A percentile compares a stretch with the other conserved stretches of the same genome.
phyloP scores from a whole-genome alignment of 2,113 vertebrate genomes.

The Stigmatopora nigra region DNA sequence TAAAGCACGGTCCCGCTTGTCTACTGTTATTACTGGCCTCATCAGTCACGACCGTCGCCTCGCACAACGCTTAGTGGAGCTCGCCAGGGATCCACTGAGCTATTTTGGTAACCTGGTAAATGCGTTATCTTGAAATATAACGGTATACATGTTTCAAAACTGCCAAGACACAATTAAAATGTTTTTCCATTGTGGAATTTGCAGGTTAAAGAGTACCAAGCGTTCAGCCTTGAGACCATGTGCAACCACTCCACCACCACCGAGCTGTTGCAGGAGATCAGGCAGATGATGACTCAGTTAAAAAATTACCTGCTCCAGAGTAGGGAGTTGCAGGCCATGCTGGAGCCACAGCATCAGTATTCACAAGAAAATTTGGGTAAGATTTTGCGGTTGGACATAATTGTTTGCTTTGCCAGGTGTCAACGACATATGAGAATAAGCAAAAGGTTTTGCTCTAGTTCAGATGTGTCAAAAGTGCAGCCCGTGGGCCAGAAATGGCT shows the following conservation, averaged over 20 bases:
- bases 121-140: background rate
- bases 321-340: constrained; percentile 77
- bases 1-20: constrained; percentile 81
- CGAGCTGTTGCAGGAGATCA: constrained; percentile 93
- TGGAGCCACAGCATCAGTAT: constrained; percentile 71
- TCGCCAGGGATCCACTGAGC: constrained; percentile 81
- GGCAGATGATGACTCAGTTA: constrained; percentile 96
- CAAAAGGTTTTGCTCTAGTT: too few species aligned
- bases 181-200: background rate
- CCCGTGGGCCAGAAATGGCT: too few species aligned
- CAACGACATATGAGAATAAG: too few species aligned
- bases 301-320: constrained; percentile 97
- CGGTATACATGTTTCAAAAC: background rate
- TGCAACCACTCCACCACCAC: constrained; percentile 82
- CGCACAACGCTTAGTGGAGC: constrained; percentile 84
- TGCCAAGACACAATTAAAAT: background rate
- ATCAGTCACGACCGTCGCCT: constrained; percentile 83
- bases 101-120: constrained; percentile 91
- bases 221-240: constrained; percentile 92
- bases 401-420: background rate
- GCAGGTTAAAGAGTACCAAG: constrained; percentile 80
- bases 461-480: too few species aligned
- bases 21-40: constrained; percentile 80
- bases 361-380: constrained; percentile 52
- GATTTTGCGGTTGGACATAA: background rate